Percentiles rank a stretch among this genome's conserved stretches.
phyloP scores from a whole-genome alignment of 2,888 invertebrate genomes.

The Leuctra nigra region DNA sequence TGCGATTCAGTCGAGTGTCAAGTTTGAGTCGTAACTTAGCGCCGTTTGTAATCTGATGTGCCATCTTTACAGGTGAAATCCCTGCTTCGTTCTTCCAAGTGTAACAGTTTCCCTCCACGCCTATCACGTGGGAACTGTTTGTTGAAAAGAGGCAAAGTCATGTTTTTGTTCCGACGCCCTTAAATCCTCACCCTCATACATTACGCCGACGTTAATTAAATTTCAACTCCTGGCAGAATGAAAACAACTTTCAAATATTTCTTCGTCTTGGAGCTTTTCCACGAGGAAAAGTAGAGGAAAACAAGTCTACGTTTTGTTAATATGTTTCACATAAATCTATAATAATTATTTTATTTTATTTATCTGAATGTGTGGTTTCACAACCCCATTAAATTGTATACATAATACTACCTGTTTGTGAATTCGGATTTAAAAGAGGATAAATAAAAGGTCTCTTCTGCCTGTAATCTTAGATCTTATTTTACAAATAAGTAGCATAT shows the following conservation, averaged over 20 bases:
- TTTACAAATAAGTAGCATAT: no score
- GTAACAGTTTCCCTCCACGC: background rate
- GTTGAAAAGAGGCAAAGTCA: background rate
- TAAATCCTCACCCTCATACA: constrained; percentile 11
- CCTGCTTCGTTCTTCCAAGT: no score
- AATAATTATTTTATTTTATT: background rate
- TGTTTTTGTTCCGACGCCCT: constrained; percentile 8
- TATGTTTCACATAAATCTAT: constrained; percentile 2
- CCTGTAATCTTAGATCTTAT: no score
- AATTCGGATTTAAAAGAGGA: no score
- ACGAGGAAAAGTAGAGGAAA: background rate
- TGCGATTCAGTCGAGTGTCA: no score
- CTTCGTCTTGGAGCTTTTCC: background rate
- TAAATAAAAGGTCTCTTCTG: no score
- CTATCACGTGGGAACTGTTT: background rate
- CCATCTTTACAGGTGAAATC: no score
- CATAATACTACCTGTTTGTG: no score
- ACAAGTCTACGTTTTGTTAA: background rate
- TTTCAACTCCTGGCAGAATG: constrained; percentile 1
- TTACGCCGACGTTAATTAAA: constrained; percentile 9
- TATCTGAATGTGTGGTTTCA: no score
- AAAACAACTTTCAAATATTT: constrained; percentile 3
- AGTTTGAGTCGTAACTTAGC: no score
- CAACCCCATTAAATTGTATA: no score
- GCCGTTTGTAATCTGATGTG: no score